phyloP scores from a whole-genome alignment of 2,113 vertebrate species.

The Regulus satrapa region DNA sequence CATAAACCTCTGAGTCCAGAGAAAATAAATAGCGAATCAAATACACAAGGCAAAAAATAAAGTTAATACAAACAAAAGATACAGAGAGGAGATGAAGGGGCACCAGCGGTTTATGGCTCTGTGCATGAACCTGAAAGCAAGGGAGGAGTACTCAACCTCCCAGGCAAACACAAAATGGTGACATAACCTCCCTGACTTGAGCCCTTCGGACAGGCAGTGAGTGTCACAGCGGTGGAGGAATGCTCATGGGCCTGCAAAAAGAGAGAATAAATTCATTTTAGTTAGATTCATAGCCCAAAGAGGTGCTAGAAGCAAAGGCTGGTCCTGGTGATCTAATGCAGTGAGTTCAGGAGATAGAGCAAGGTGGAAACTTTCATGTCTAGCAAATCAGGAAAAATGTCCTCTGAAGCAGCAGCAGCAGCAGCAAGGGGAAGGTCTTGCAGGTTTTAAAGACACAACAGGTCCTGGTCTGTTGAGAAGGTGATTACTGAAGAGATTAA shows the following conservation, averaged over 20 bases:
- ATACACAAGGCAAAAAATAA: not conserved
- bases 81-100: not conserved
- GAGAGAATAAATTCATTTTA: not conserved
- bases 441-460: not conserved
- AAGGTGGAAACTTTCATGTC: not conserved
- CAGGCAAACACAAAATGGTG: not conserved
- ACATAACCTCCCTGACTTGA: not conserved
- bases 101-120: not conserved
- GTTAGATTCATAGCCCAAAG: not conserved
- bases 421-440: not conserved
- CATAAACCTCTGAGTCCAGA: not conserved
- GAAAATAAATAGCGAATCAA: not conserved
- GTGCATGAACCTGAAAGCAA: not conserved
- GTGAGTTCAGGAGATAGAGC: not conserved
- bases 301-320: not conserved
- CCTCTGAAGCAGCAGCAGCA: not conserved
- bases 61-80: not conserved
- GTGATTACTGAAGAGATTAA: not conserved
- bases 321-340: accelerated
- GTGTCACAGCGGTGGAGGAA: not conserved
- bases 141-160: not conserved
- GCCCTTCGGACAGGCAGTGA: not conserved
- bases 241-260: not conserved
- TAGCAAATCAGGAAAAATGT: accelerated
- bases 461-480: not conserved